Evolutionary conservation across 2,888 invertebrate species (phyloP), one percentile per base, ranked within the genome.

Genomic region (Arenicola marina): DNA sequence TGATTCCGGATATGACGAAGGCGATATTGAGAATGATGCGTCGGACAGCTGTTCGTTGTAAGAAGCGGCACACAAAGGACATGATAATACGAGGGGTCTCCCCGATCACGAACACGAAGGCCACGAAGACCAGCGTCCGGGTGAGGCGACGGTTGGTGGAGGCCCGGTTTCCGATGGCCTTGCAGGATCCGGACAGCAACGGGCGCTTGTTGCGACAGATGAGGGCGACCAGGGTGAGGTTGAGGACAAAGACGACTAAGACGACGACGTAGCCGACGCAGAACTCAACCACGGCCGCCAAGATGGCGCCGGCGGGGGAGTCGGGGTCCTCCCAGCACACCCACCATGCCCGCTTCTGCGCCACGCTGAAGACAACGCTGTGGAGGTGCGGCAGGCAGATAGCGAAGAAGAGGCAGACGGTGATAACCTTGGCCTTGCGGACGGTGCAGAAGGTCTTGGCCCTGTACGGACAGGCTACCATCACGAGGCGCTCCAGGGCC

Each of bases 21-120:
- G 67, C 55, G 7, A 56, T 28, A 51, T 67, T 67, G 26, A 62
- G 56, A 24, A 65, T 21, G 55, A 65, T 61, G 3, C 67, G 44
- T 3, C 33, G 26, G 29, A 26, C n/a, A 15, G 56, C 44, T 15
- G 67, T 67, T 31, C 65, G 28, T 18, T 31, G 24, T 18, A 56
- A 26, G 34, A 64, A 48, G 24, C 46, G 43, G 26, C 45, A 38
- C 4, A 67, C 24, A 21, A 65, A 56, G 11, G 51, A 54, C 32
- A 62, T 18, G 24, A 65, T 54, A 18, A 62, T 65, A n/a, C 68
- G 26, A 18, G 68, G 68, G 45, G 64, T 68, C 48, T 68, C 68
- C 34, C 68, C 66, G 18, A 66, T 56, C 7, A 68, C 15, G 45
- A 68, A 68, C n/a, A 68, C 46, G 33, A 63, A 21, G 18, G 65